These are phyloP conservation scores for Drosophila bipectinata DNA, from an alignment of 1,140 invertebrate genomes.

Conservation along the genomic window DNA sequence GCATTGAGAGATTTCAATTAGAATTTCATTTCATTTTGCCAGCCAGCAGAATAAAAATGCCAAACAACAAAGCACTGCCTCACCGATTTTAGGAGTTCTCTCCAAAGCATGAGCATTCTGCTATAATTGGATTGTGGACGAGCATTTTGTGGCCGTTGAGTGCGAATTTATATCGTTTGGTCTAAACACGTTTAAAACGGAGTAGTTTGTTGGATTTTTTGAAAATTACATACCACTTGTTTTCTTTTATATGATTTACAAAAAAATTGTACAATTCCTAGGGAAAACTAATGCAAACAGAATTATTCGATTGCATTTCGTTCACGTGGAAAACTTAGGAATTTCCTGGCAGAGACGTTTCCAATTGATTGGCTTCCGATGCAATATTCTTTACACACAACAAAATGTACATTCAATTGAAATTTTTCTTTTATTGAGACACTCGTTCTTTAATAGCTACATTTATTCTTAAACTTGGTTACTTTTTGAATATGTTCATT, in stretches of 20 bases:
- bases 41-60: slow-evolving; percentile 36
- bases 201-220: no score
- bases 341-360: slow-evolving; percentile 7
- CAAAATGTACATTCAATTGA: not conserved
- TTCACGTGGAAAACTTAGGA: slow-evolving; percentile 2
- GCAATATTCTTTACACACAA: not conserved
- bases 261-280: not conserved
- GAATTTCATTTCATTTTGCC: slow-evolving; percentile 62
- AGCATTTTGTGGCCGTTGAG: not conserved
- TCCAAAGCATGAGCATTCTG: slow-evolving; percentile 21
- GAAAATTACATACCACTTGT: no score
- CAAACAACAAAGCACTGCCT: slow-evolving; percentile 37
- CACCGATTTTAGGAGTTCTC: slow-evolving; percentile 19
- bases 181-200: not conserved
- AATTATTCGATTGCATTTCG: not conserved
- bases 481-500: not conserved
- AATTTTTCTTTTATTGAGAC: not conserved
- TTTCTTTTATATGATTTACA: not conserved
- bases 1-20: slow-evolving; percentile 77
- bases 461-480: not conserved
- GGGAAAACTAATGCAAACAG: not conserved
- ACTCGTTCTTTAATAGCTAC: not conserved
- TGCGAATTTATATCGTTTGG: not conserved
- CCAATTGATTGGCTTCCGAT: slow-evolving; percentile 10
- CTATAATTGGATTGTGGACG: slow-evolving; percentile 27